These are phyloP conservation scores for Ophthalmolycus amberensis DNA, from an alignment of 2,113 vertebrate genomes.

Conservation along the genomic window DNA sequence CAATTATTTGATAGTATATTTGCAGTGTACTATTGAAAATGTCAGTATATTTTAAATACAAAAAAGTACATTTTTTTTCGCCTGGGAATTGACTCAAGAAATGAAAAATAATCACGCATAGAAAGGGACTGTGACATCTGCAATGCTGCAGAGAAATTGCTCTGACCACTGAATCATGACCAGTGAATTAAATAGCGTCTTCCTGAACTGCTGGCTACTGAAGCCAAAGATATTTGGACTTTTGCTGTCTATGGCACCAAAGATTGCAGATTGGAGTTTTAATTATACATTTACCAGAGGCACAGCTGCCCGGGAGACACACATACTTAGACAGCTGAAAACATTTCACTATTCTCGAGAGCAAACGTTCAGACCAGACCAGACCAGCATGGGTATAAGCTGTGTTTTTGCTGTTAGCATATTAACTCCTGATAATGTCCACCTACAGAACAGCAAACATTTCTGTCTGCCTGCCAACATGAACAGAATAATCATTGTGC, in stretches of 20 bases:
- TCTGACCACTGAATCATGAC: conserved; percentile 8
- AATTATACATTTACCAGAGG: conserved; percentile 1
- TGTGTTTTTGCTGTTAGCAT: not conserved
- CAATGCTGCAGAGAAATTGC: not conserved
- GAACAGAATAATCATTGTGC: not conserved
- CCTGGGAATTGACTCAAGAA: not conserved
- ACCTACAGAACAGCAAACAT: not conserved
- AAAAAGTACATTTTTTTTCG: no score
- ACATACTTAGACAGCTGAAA: not conserved
- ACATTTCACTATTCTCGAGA: not conserved
- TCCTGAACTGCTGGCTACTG: not conserved
- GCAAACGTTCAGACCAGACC: not conserved
- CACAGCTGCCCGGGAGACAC: not conserved
- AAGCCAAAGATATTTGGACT: not conserved
- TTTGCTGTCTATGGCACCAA: conserved; percentile 3
- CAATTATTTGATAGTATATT: no score
- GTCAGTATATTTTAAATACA: no score
- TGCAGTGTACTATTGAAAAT: no score
- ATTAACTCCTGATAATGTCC: not conserved
- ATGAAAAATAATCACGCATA: not conserved
- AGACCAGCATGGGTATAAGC: not conserved
- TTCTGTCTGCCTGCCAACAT: not conserved
- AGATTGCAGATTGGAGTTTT: not conserved
- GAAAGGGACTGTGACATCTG: conserved; percentile 1
- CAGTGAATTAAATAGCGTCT: not conserved